These are phyloP conservation scores for Agelas oroides DNA, from an alignment of 37 sponge, comb jelly and placozoan genomes.

Conservation along the genomic window DNA sequence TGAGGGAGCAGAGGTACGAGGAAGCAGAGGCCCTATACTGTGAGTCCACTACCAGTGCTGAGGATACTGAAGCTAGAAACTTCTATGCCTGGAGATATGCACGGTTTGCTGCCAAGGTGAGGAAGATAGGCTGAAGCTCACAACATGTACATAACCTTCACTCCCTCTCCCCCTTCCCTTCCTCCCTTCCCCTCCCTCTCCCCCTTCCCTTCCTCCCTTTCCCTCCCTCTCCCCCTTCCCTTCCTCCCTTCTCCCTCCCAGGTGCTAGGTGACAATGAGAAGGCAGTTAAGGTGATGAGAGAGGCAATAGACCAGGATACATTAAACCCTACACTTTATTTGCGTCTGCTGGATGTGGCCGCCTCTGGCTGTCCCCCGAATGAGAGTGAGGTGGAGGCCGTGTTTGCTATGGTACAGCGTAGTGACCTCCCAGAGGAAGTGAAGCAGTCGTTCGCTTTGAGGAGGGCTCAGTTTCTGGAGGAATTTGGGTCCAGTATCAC, in stretches of 20 bases:
- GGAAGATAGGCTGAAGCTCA: background rate
- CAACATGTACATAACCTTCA: too few species aligned
- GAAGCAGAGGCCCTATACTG: conserved; percentile 37
- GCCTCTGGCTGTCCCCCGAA: conserved; percentile 27
- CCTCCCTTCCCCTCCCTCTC: too few species aligned
- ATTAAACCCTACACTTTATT: conserved; percentile 54
- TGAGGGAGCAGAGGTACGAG: conserved; percentile 15
- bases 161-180: too few species aligned
- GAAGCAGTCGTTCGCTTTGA: conserved; percentile 33
- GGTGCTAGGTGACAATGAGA: conserved; percentile 35
- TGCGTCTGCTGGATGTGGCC: conserved; percentile 76
- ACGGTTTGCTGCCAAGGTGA: conserved; percentile 53
- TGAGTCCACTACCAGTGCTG: conserved; percentile 14
- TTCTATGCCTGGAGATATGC: conserved; percentile 64
- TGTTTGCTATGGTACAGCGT: conserved; percentile 30
- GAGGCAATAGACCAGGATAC: conserved; percentile 67
- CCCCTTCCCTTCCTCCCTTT: too few species aligned
- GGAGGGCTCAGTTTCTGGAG: conserved; percentile 53
- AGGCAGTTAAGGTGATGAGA: conserved; percentile 27
- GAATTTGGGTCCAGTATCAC: conserved; percentile 52
- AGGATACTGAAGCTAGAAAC: conserved; percentile 23
- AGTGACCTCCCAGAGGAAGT: conserved; percentile 22
- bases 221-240: too few species aligned
- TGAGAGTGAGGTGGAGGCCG: conserved; percentile 31
- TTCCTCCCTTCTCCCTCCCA: background rate